Evolutionary conservation across 2,113 vertebrate genomes (phyloP).

Genomic region (Toxotes chatareus): DNA sequence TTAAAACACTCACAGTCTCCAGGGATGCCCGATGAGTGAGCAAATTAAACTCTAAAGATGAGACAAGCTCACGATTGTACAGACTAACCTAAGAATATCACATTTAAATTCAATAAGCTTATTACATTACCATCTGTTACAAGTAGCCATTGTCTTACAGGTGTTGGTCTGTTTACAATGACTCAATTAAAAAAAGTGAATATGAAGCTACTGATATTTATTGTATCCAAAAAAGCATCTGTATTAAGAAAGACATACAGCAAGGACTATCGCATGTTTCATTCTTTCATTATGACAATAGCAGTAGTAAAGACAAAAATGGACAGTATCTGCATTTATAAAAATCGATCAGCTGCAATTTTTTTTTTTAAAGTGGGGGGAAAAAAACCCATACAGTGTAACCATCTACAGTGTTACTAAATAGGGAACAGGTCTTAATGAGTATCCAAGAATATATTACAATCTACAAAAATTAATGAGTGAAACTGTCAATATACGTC

Average conservation of each 20-base stretch:
- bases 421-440: conserved; percentile 36
- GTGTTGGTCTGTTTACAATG: conserved; percentile 15
- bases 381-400: not conserved
- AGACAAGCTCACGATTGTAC: conserved; percentile 8
- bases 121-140: conserved; percentile 23
- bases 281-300: not conserved
- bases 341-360: not conserved
- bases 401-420: conserved; percentile 30
- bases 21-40: conserved; percentile 23
- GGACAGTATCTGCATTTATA: conserved; percentile 1
- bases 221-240: not conserved
- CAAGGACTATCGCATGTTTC: not conserved
- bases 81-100: not conserved
- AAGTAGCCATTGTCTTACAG: not conserved
- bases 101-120: not conserved
- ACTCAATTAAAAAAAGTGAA: conserved; percentile 38
- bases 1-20: conserved; percentile 35
- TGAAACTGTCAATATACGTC: not conserved
- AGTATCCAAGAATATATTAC: conserved; percentile 33
- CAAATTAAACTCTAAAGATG: conserved; percentile 24
- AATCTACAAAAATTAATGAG: conserved; percentile 16
- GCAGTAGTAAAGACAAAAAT: conserved; percentile 14
- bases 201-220: conserved; percentile 3
- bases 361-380: conserved; percentile 11
- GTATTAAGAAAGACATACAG: not conserved